These are phyloP conservation scores for Patagioenas fasciata DNA, from an alignment of 2,113 vertebrate genomes.

Conservation along the genomic window DNA sequence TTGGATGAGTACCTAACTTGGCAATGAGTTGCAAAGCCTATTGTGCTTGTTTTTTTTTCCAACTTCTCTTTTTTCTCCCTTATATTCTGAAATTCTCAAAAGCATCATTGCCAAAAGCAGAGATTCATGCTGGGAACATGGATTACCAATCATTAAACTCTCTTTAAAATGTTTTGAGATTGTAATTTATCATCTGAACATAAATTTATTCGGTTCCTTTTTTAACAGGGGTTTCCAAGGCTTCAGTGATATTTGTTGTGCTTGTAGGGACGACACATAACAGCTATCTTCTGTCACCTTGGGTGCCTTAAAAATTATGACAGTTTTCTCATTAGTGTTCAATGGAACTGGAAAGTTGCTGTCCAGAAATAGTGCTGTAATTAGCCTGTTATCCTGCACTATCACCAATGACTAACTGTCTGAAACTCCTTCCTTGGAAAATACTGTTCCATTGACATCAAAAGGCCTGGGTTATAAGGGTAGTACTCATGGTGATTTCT, in stretches of 20 bases:
- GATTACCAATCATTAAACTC: background rate
- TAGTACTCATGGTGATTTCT: background rate
- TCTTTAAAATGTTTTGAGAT: background rate
- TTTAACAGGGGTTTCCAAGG: background rate
- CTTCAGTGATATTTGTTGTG: background rate
- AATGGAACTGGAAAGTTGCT: background rate
- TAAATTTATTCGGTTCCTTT: background rate
- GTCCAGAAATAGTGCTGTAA: background rate
- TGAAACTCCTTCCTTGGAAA: slow-evolving; percentile 30
- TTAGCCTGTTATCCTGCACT: background rate
- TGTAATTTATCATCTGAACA: background rate
- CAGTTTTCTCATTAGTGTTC: background rate
- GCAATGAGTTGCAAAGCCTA: background rate
- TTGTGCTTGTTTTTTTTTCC: background rate
- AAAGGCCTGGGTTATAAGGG: background rate
- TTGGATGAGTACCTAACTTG: background rate
- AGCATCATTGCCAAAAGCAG: background rate
- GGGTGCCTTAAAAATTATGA: background rate
- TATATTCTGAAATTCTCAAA: background rate
- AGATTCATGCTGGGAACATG: background rate
- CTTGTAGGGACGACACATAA: background rate
- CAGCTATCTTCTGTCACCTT: background rate
- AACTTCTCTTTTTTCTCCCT: background rate
- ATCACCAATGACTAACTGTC: slow-evolving; percentile 30
- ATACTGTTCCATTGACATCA: background rate